phyloP scores from a whole-genome alignment of 2,113 vertebrate genomes.

The Poecilia latipinna region DNA sequence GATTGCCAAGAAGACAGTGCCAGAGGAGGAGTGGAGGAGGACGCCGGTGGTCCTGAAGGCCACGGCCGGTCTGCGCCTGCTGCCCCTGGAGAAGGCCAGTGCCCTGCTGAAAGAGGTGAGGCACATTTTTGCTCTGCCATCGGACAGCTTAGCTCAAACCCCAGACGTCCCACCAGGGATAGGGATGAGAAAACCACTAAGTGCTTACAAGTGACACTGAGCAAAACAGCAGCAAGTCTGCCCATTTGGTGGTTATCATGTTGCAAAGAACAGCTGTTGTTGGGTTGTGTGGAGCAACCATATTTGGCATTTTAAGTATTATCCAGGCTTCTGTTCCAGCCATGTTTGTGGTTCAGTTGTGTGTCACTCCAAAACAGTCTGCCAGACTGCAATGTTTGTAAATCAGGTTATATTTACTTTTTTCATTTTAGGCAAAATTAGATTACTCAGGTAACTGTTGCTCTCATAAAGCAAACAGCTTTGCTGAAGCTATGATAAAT shows the following conservation, averaged over 20 bases:
- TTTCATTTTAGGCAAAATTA: not conserved
- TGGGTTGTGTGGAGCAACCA: slow-evolving; percentile 76
- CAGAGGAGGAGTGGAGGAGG: slow-evolving; percentile 87
- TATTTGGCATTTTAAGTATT: slow-evolving; percentile 78
- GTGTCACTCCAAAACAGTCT: slow-evolving; percentile 59
- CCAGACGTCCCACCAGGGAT: slow-evolving; percentile 56
- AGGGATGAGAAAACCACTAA: slow-evolving; percentile 75
- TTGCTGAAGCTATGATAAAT: not conserved
- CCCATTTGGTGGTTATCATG: slow-evolving; percentile 70
- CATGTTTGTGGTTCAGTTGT: slow-evolving; percentile 65
- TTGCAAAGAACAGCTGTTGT: slow-evolving; percentile 80
- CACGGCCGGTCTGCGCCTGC: slow-evolving; percentile 91
- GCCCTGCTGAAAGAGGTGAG: slow-evolving; percentile 90
- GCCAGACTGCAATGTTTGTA: not conserved
- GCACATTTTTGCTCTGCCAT: slow-evolving; percentile 56
- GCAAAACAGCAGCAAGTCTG: slow-evolving; percentile 65
- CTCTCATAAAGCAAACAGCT: not conserved
- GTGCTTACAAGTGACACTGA: slow-evolving; percentile 76
- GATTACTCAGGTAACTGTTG: not conserved
- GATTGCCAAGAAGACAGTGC: slow-evolving; percentile 89
- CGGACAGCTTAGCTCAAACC: slow-evolving; percentile 74
- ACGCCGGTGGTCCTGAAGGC: slow-evolving; percentile 96
- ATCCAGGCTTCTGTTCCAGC: slow-evolving; percentile 72
- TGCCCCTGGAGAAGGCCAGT: slow-evolving; percentile 89
- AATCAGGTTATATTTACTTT: not conserved